Percentiles rank a stretch among this genome's conserved stretches.
These are phyloP conservation scores for Oncopeltus fasciatus DNA, from an alignment of 1,140 invertebrate genomes.

Conservation along the genomic window DNA sequence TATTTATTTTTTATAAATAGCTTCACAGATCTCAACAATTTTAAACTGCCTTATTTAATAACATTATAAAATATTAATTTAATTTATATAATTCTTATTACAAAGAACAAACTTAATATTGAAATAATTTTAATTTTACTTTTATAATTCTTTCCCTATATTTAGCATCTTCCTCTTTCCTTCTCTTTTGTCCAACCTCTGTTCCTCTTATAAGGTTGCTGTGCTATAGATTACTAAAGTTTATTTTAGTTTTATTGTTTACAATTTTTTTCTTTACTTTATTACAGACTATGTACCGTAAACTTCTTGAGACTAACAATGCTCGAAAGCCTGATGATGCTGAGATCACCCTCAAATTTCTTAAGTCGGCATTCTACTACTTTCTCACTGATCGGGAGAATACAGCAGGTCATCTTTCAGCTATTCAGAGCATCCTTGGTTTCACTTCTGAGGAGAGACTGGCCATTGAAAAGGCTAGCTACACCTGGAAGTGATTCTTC, in stretches of 20 bases:
- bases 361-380: slow-evolving; percentile 81
- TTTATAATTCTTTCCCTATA: too few species aligned
- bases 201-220: too few species aligned
- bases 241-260: background rate
- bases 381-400: slow-evolving; percentile 77
- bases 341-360: slow-evolving; percentile 71
- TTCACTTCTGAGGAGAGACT: slow-evolving; percentile 58
- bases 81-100: too few species aligned
- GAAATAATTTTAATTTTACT: too few species aligned
- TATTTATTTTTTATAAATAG: too few species aligned
- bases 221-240: too few species aligned
- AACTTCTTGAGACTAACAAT: slow-evolving; percentile 51
- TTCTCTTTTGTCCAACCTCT: too few species aligned
- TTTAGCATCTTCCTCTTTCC: too few species aligned
- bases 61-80: too few species aligned
- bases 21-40: too few species aligned
- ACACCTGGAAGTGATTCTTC: slow-evolving; percentile 19
- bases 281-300: slow-evolving; percentile 65
- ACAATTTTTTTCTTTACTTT: slow-evolving; percentile 14
- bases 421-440: slow-evolving; percentile 72
- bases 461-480: slow-evolving; percentile 45
- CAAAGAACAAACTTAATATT: too few species aligned
- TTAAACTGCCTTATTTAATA: too few species aligned
- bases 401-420: slow-evolving; percentile 63
- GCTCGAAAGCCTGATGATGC: slow-evolving; percentile 53